A percentile compares a stretch with the other conserved stretches of the same genome.
Conservation (phyloP, 2,888 invertebrate genomes). For the Liopterus haemorrhoidalis region DNA sequence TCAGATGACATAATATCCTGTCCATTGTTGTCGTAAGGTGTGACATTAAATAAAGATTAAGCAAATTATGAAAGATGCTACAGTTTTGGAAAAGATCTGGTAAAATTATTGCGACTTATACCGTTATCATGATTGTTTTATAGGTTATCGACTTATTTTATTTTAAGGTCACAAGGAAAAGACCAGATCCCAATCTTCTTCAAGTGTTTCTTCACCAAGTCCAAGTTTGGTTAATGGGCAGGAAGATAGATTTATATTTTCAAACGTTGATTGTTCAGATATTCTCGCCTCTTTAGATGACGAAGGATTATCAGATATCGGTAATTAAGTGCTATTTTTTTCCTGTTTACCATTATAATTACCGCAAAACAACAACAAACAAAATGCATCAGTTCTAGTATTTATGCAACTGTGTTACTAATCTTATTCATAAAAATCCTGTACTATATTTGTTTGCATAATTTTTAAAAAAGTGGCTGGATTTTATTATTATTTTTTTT, state of each 20-base stretch:
- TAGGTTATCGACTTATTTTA: slow-evolving; percentile 27
- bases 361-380: too few species aligned
- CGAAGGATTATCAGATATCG: slow-evolving; percentile 42
- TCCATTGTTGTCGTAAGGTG: neutral
- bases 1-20: too few species aligned
- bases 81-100: slow-evolving; percentile 74
- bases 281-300: slow-evolving; percentile 38
- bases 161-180: slow-evolving; percentile 36
- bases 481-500: too few species aligned
- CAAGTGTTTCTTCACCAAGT: slow-evolving; percentile 26
- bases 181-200: slow-evolving; percentile 26
- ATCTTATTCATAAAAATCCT: too few species aligned
- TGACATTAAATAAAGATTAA: slow-evolving; percentile 8
- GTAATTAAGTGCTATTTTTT: slow-evolving; percentile 29
- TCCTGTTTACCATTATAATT: slow-evolving; percentile 5
- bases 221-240: slow-evolving; percentile 25
- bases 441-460: too few species aligned
- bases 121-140: slow-evolving; percentile 19
- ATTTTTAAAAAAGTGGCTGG: too few species aligned
- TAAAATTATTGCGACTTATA: slow-evolving; percentile 39
- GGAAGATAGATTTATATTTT: slow-evolving; percentile 19
- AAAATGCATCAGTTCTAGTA: too few species aligned
- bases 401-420: too few species aligned
- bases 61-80: slow-evolving; percentile 55
- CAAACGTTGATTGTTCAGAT: slow-evolving; percentile 27